Conservation (phyloP, 2,113 vertebrate species). For the Panthera tigris region DNA sequence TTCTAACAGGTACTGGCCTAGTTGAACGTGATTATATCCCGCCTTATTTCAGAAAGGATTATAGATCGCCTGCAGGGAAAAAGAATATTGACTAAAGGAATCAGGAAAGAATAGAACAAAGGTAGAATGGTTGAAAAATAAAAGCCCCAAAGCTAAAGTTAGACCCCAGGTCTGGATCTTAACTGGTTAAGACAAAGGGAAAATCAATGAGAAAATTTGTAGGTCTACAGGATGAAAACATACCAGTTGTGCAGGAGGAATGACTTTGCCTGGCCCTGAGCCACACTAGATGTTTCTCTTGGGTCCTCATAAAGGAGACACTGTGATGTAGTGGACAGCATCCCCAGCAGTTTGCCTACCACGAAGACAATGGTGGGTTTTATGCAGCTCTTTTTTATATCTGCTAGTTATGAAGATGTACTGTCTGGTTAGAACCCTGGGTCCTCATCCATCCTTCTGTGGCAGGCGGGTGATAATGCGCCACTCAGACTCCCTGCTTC, state of each 20-base stretch:
- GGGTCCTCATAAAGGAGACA: slow-evolving; percentile 24
- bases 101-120: not conserved
- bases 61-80: not conserved
- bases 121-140: not conserved
- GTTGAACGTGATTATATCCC: not conserved
- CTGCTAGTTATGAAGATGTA: not conserved
- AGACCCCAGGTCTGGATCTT: not conserved
- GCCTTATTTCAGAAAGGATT: not conserved
- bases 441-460: not conserved
- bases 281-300: not conserved
- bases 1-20: not conserved
- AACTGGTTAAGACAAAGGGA: not conserved
- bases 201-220: not conserved
- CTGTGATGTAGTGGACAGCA: slow-evolving; percentile 39
- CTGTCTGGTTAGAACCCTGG: not conserved
- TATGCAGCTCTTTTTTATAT: not conserved
- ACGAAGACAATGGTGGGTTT: not conserved
- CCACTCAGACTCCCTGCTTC: not conserved
- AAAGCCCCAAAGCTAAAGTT: not conserved
- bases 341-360: not conserved
- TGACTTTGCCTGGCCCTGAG: not conserved
- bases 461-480: not conserved
- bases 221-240: not conserved
- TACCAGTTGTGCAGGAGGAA: slow-evolving; percentile 25
- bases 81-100: not conserved